Evolutionary conservation across 2,888 invertebrate genomes (phyloP), one percentile per base, ranked within the genome.

Genomic region (Ophraella communa): DNA sequence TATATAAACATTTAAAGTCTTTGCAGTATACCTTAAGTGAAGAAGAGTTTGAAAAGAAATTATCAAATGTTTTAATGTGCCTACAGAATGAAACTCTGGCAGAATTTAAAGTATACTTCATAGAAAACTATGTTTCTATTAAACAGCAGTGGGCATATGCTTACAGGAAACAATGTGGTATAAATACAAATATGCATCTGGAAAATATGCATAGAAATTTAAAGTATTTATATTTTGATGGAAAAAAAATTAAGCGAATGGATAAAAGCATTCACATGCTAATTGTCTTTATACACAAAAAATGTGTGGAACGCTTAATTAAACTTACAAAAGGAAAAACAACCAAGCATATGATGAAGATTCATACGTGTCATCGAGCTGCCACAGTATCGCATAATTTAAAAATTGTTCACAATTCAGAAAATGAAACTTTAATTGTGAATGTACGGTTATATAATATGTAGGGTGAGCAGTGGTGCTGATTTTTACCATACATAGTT

Each of bases 171-270:
- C 21, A 49, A 49, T 23, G 24, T n/a, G 49, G 49, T 10, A 45
- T 45, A 45, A 45, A 45, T 45, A 45, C 45, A 45, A 45, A 45
- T 45, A 45, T 45, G 45, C 20, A 20, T 45, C 10, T 45, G 20
- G 45, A 45, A 21, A 45, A 20, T 20, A 45, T 45, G 45, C 45
- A 47, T 47, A 23, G 11, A 21, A 11, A 14, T 21, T n/a, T 47
- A 14, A 23, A 47, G n/a, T 21, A 47, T 23, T 7, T 20, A 30
- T n/a, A 23, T n/a, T 24, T 27, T 27, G 27, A 27, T 27, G 27
- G 27, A 8, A 27, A 27, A 11, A 33, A 27, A 27, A 27, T 27
- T 27, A 27, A 27, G 27, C 27, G 27, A 27, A 27, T 27, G 27
- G 27, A 27, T 27, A 27, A 27, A 27, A 27, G 27, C 27, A 27